Conservation (phyloP, 2,888 invertebrate species). For the Crepidodera aurea region DNA sequence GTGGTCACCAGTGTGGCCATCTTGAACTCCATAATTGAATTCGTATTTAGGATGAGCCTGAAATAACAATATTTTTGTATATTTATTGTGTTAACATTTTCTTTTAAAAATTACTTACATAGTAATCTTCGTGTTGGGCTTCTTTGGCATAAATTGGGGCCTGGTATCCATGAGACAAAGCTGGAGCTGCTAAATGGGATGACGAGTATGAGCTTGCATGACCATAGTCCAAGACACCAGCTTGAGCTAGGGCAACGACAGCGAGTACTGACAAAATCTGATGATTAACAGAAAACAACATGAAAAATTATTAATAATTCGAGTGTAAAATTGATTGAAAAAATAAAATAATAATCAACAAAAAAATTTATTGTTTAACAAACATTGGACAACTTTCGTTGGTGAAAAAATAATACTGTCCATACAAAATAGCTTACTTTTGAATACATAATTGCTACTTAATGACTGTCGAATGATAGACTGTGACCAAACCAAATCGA, state of each 20-base stretch:
- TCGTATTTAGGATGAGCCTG: constrained; percentile 51
- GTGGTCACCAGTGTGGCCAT: constrained; percentile 67
- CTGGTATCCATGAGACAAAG: constrained; percentile 12
- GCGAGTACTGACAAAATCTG: constrained; percentile 40
- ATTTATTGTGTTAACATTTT: too few relatives aligned
- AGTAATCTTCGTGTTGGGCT: constrained; percentile 71
- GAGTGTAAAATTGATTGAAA: too few relatives aligned
- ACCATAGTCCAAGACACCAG: constrained; percentile 33
- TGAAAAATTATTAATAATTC: too few relatives aligned
- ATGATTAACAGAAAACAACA: constrained; percentile 7
- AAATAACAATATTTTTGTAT: background rate
- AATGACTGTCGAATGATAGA: background rate
- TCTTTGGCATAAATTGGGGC: constrained; percentile 46
- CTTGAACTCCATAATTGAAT: constrained; percentile 65
- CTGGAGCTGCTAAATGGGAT: constrained; percentile 10
- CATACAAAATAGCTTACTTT: too few relatives aligned
- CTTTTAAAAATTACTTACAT: constrained; percentile 65
- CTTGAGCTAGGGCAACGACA: constrained; percentile 38
- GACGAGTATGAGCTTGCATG: constrained; percentile 24
- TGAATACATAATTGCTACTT: background rate
- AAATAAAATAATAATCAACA: too few relatives aligned
- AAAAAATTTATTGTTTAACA: too few relatives aligned
- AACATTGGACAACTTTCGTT: too few relatives aligned
- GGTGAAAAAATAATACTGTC: too few relatives aligned
- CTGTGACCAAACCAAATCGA: background rate